A percentile compares a stretch with the other conserved stretches of the same genome.
Conservation (phyloP, 2,888 invertebrate species). For the Hesperia comma region DNA sequence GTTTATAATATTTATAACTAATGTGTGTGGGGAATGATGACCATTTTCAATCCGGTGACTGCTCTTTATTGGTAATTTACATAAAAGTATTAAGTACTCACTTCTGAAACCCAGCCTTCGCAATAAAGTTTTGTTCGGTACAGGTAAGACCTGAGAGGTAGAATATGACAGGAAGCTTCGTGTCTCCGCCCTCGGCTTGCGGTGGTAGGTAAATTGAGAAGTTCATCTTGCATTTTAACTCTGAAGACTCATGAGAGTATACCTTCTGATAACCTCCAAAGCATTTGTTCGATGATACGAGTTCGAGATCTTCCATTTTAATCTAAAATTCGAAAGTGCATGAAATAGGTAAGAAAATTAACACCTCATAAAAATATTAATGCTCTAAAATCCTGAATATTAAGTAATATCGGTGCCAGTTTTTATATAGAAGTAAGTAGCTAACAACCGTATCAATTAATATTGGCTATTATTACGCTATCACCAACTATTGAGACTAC, state of each 20-base stretch:
- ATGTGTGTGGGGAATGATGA: too few relatives aligned
- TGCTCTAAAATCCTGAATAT: too few relatives aligned
- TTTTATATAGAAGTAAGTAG: too few relatives aligned
- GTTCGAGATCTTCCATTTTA: conserved; percentile 80
- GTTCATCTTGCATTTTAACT: conserved; percentile 94
- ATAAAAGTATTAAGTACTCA: conserved; percentile 45
- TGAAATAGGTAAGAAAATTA: too few relatives aligned
- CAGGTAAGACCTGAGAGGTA: conserved; percentile 97
- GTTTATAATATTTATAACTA: too few relatives aligned
- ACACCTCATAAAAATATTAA: too few relatives aligned
- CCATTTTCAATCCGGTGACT: too few relatives aligned
- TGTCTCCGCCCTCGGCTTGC: conserved; percentile 85
- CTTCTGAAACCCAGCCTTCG: conserved; percentile 97
- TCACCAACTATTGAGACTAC: too few relatives aligned
- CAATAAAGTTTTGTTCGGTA: conserved; percentile 97
- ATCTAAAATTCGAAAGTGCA: not conserved
- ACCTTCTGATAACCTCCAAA: conserved; percentile 95
- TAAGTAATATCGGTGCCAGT: too few relatives aligned
- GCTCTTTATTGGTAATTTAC: not conserved
- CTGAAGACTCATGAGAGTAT: conserved; percentile 90
- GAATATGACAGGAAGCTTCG: conserved; percentile 91
- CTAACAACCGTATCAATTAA: too few relatives aligned
- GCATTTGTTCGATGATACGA: conserved; percentile 87
- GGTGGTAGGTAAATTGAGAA: conserved; percentile 96
- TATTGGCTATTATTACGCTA: too few relatives aligned